Conservation (phyloP, 2,113 vertebrate genomes). For the Silurus meridionalis region DNA sequence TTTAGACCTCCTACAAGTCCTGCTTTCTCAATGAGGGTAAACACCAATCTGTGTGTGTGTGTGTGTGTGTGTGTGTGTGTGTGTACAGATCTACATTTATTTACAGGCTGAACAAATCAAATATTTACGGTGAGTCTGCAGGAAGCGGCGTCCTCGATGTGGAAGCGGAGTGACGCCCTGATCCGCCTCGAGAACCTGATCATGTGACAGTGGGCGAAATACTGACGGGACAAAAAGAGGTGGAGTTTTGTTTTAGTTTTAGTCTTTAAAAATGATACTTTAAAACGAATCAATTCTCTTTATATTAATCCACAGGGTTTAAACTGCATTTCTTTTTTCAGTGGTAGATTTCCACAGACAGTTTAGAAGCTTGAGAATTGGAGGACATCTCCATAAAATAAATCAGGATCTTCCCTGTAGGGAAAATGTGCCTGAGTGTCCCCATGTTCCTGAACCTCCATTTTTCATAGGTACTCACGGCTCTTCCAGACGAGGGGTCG, state of each 20-base stretch:
- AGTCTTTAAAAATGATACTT: no score
- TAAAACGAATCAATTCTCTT: no score
- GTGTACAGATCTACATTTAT: no score
- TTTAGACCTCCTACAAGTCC: no score
- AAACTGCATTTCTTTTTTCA: no score
- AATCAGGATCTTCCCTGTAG: background rate
- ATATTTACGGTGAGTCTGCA: constrained; percentile 85
- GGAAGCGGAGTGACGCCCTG: constrained; percentile 82
- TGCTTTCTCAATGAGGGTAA: no score
- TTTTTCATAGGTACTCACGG: constrained; percentile 79
- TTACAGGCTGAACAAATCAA: no score
- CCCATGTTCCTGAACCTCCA: background rate
- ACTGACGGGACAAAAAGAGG: constrained; percentile 69
- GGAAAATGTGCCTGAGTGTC: background rate
- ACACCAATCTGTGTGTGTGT: no score
- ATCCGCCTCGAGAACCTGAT: constrained; percentile 74
- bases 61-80: no score
- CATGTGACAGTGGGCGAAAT: constrained; percentile 83
- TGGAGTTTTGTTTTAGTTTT: background rate
- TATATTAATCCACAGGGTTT: no score
- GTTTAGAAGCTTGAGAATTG: background rate
- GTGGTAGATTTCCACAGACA: background rate
- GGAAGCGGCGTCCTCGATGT: constrained; percentile 86
- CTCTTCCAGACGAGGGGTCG: constrained; percentile 87
- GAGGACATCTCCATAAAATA: background rate